These are phyloP conservation scores for Hirtodrosophila histrioides DNA, from an alignment of 2,888 invertebrate species.

Conservation along the genomic window DNA sequence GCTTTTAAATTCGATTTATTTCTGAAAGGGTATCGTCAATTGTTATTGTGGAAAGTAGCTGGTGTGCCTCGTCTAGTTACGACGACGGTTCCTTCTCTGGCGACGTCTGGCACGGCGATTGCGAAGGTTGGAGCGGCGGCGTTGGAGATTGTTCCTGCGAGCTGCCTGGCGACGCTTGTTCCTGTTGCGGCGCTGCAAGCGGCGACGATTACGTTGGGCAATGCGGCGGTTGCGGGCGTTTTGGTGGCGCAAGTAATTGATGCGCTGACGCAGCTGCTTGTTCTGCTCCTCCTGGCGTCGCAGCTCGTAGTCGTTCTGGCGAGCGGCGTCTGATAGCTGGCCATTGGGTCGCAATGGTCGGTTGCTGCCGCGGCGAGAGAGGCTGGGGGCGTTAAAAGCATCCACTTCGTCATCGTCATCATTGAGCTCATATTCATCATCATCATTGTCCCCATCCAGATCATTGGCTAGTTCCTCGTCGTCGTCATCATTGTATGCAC, in stretches of 20 bases:
- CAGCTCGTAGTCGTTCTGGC: constrained; percentile 46
- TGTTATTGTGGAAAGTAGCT: neutral
- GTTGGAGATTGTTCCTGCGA: neutral
- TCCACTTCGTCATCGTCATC: constrained; percentile 11
- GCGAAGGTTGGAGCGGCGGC: constrained; percentile 26
- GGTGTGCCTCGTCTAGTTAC: constrained; percentile 7
- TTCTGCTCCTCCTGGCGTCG: constrained; percentile 55
- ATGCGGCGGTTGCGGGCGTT: constrained; percentile 1
- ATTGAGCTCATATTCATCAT: constrained; percentile 10
- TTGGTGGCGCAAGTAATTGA: constrained; percentile 4
- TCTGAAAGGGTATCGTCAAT: constrained; percentile 7
- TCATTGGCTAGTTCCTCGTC: constrained; percentile 9
- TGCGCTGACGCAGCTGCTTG: constrained; percentile 41
- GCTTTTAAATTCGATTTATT: constrained; percentile 35
- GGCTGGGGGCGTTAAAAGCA: neutral
- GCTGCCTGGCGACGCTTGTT: constrained; percentile 10
- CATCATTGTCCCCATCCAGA: constrained; percentile 4
- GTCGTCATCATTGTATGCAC: neutral
- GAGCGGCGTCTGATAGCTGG: neutral
- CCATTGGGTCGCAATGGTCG: neutral
- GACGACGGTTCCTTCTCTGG: constrained; percentile 18
- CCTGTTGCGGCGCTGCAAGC: constrained; percentile 2
- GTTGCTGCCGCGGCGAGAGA: constrained; percentile 12
- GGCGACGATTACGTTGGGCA: constrained; percentile 3
- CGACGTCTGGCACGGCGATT: constrained; percentile 25